Conservation (phyloP, 2,797 vertebrate genomes). For the Anguilla obscura region DNA sequence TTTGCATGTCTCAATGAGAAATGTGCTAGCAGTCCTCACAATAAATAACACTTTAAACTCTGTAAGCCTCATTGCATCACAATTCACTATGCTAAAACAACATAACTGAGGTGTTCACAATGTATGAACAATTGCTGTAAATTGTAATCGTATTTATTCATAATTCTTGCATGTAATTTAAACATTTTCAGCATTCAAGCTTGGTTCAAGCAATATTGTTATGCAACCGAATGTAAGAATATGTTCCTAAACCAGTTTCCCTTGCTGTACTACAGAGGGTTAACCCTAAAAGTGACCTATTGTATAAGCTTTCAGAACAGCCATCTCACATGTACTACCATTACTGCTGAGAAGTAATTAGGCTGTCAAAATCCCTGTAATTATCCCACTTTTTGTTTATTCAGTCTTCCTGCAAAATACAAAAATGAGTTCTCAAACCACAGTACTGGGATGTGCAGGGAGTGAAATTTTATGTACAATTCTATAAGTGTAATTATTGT, state of each 20-base stretch:
- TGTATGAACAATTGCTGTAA: background rate
- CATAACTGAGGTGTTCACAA: background rate
- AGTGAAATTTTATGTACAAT: background rate
- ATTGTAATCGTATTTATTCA: too few species aligned
- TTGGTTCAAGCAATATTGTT: background rate
- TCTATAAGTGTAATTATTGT: background rate
- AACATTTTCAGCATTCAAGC: too few species aligned
- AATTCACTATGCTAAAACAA: background rate
- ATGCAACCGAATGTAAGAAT: background rate
- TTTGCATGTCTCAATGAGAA: background rate
- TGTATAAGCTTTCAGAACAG: background rate
- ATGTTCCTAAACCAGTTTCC: background rate
- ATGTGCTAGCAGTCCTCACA: background rate
- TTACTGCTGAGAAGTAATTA: background rate
- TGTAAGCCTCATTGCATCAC: background rate
- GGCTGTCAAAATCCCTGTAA: background rate
- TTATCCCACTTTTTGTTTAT: conserved; percentile 1
- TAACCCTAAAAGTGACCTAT: background rate
- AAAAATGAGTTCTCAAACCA: background rate
- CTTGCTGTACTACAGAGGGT: background rate
- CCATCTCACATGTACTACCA: background rate
- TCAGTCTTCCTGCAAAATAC: background rate
- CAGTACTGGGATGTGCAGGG: background rate
- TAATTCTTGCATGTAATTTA: too few species aligned
- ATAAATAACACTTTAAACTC: background rate